Evolutionary conservation across 2,797 vertebrate genomes (phyloP), one percentile per base, ranked within the genome.

Genomic region (Arremon brunneinucha): DNA sequence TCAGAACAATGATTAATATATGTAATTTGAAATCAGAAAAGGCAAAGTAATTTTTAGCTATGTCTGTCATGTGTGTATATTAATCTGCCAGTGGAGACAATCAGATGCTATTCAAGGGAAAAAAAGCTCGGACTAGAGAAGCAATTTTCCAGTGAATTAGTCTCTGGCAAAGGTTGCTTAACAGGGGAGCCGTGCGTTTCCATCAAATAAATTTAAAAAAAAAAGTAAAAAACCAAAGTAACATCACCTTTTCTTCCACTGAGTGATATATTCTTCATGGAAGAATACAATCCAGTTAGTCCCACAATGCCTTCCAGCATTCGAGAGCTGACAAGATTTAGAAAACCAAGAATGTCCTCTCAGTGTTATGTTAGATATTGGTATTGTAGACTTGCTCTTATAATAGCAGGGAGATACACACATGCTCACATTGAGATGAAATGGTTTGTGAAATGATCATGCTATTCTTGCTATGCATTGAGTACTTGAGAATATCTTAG

Each of bases 361-460:
- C 39, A 16, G 19, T 41, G 14, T 57, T 39, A 4, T 27, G 21
- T 75, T 77, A 57, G 49, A 20, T 91, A 37, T 4, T 81, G 34
- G 35, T 78, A 24, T 57, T 80, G 76, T 52, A 87, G 86, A 65
- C 62, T 95, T 88, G 56, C 64, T 70, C 83, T 94, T 93, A 69
- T 62, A 89, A 80, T 90, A 85, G 83, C 87, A 87, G 83, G 87
- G 80, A 90, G 80, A 87, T 74, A 74, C 37, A 56, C 24, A 32
- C 27, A 80, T 80, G 44, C 76, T 92, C 93, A 87, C 23, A 13
- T n/a, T 92, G 94, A 91, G 95, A 94, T 96, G 90, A 97, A 97
- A 85, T 95, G 91, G 76, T 89, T 96, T 97, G 89, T 96, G 96
- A 96, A 97, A 97, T 94, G 89, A 94, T 96, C 34, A 3, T 65